Conservation (phyloP, 2,797 vertebrate genomes). For the Crypturellus tataupa region DNA sequence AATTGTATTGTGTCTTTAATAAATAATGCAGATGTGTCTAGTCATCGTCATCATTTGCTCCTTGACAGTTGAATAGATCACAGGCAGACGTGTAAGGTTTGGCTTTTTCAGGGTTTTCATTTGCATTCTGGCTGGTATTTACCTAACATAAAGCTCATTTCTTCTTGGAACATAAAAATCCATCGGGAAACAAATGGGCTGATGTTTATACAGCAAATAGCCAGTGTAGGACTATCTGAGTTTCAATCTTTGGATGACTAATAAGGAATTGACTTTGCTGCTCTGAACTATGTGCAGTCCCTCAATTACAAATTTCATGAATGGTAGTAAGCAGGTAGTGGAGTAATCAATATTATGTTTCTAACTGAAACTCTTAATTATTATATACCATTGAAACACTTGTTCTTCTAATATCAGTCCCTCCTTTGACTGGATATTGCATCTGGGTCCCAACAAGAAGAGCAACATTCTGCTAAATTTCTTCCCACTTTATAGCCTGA, state of each 20-base stretch:
- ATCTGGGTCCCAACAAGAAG: background rate
- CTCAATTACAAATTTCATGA: background rate
- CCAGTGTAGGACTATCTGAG: background rate
- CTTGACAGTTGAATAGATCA: slow-evolving; percentile 1
- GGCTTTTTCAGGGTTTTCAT: background rate
- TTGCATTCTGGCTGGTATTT: background rate
- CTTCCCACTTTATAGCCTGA: background rate
- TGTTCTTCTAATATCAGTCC: background rate
- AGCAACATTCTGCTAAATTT: background rate
- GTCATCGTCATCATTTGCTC: background rate
- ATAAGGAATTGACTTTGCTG: background rate
- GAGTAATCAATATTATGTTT: background rate
- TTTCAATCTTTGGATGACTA: background rate
- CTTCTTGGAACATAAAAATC: background rate
- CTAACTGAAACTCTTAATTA: background rate
- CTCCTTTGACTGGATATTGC: background rate
- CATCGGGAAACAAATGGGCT: background rate
- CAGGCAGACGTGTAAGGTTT: background rate
- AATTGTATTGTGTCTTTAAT: background rate
- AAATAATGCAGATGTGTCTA: slow-evolving; percentile 12
- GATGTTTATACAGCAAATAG: background rate
- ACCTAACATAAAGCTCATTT: background rate
- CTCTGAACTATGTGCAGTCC: background rate
- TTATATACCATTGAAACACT: background rate
- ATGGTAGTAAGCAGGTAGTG: fast-evolving